Evolutionary conservation across 1,140 invertebrate species (phyloP).

Genomic region (Globodera ellingtonae): DNA sequence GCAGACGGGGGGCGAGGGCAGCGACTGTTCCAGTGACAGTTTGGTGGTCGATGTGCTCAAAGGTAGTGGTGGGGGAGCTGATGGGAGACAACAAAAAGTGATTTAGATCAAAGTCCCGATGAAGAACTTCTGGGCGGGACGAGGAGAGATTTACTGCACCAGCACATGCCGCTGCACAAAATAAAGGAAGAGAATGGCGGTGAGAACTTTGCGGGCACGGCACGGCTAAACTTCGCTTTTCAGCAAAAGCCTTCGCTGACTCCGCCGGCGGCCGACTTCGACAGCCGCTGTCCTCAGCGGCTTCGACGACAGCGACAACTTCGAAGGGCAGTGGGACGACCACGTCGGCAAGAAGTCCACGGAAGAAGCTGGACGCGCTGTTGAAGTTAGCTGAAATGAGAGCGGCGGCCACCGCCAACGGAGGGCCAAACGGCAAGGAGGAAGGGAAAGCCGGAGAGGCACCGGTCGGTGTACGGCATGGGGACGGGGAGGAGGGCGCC

Average conservation of each 20-base stretch:
- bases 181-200: background rate
- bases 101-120: background rate
- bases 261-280: background rate
- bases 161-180: background rate
- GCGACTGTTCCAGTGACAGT: slow-evolving; percentile 16
- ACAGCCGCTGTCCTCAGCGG: background rate
- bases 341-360: background rate
- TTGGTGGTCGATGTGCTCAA: slow-evolving; percentile 11
- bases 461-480: background rate
- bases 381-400: slow-evolving; percentile 1
- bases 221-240: background rate
- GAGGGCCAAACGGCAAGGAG: background rate
- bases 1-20: slow-evolving; percentile 3
- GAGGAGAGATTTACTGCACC: background rate
- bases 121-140: background rate
- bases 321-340: background rate
- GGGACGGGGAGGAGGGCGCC: background rate
- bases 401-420: background rate
- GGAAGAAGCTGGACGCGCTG: slow-evolving; percentile 9
- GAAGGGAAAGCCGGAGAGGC: background rate
- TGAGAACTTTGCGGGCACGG: background rate
- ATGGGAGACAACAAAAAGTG: background rate
- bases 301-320: background rate
- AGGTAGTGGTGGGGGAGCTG: background rate
- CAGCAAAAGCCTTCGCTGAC: background rate